phyloP scores from a whole-genome alignment of 2,797 vertebrate genomes.

The Tokudaia tokunoshimensis region DNA sequence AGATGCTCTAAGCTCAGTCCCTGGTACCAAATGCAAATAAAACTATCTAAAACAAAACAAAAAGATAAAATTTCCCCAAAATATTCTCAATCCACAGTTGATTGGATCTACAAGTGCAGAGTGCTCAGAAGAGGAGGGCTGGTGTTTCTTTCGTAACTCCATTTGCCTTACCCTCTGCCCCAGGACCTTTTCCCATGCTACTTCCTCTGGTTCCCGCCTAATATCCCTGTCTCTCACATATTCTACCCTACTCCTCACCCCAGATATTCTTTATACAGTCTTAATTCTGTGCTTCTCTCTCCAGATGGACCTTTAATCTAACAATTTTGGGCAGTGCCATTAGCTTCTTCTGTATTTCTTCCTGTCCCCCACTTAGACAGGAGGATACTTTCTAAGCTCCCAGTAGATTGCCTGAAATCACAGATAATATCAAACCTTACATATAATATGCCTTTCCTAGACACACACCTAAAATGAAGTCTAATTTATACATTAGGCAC shows the following conservation, averaged over 20 bases:
- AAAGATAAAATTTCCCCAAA: not conserved
- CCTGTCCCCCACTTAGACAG: not conserved
- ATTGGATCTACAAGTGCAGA: not conserved
- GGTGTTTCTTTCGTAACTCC: not conserved
- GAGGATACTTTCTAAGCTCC: not conserved
- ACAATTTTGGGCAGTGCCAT: not conserved
- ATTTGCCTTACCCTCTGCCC: not conserved
- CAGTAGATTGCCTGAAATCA: not conserved
- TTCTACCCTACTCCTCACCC: not conserved
- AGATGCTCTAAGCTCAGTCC: not conserved
- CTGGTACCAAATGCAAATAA: not conserved
- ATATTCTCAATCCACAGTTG: not conserved
- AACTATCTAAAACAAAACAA: not conserved
- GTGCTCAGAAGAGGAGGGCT: not conserved
- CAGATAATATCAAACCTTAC: not conserved
- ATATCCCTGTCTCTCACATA: too few species aligned
- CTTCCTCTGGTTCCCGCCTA: not conserved
- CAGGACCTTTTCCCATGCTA: not conserved
- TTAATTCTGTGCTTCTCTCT: not conserved
- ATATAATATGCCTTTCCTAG: not conserved
- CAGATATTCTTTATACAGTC: not conserved
- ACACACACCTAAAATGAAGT: not conserved
- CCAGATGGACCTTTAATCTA: not conserved
- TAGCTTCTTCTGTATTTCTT: not conserved
- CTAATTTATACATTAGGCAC: not conserved